These are phyloP conservation scores for Toxostoma redivivum DNA, from an alignment of 2,113 vertebrate species.

Conservation along the genomic window DNA sequence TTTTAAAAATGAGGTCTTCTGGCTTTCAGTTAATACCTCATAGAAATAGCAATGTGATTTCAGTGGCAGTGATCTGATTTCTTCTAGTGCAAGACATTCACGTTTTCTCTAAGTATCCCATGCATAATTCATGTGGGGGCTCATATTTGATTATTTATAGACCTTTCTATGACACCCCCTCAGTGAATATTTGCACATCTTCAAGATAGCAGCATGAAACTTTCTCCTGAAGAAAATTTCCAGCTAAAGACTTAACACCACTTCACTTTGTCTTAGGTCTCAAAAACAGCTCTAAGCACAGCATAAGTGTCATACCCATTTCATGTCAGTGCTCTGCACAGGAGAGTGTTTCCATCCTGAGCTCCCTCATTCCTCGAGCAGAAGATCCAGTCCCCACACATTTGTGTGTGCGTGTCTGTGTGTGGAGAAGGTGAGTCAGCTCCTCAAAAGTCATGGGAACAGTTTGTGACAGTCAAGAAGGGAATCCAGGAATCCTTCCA, in stretches of 20 bases:
- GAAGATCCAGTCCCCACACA: neutral
- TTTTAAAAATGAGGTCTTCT: slow-evolving; percentile 59
- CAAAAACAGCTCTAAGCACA: neutral
- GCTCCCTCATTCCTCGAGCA: neutral
- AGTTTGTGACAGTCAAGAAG: neutral
- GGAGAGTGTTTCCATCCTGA: neutral
- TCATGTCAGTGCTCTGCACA: neutral
- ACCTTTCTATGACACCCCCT: slow-evolving; percentile 53
- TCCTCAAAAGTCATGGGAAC: neutral
- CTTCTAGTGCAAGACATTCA: slow-evolving; percentile 52
- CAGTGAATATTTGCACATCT: slow-evolving; percentile 55
- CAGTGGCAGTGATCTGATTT: slow-evolving; percentile 60
- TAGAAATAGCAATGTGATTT: slow-evolving; percentile 64
- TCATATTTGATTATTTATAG: slow-evolving; percentile 63
- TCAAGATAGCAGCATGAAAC: slow-evolving; percentile 40
- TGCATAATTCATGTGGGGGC: slow-evolving; percentile 62
- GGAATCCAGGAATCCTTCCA: neutral
- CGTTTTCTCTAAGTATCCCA: slow-evolving; percentile 28
- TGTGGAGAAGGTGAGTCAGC: neutral
- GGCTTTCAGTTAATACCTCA: slow-evolving; percentile 47
- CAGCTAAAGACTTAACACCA: slow-evolving; percentile 22
- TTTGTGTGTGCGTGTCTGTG: fast-evolving
- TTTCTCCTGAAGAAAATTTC: slow-evolving; percentile 48
- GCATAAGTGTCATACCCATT: neutral
- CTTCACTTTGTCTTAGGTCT: slow-evolving; percentile 35